phyloP scores from a whole-genome alignment of 1,140 invertebrate species.

The Hormaphis cornu region DNA sequence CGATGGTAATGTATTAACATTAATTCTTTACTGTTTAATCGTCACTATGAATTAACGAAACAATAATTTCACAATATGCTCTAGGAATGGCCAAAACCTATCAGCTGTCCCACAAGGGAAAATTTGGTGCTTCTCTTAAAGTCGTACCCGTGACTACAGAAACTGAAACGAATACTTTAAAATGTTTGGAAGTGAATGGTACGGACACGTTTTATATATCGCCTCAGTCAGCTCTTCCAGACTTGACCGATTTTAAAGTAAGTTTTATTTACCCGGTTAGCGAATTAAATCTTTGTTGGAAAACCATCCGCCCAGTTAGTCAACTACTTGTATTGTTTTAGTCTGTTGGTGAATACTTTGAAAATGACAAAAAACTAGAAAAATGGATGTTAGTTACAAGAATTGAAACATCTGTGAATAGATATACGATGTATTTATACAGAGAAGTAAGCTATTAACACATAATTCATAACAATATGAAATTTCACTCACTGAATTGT shows the following conservation, averaged over 20 bases:
- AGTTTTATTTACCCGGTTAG: conserved; percentile 16
- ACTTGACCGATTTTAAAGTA: conserved; percentile 64
- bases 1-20: conserved; percentile 52
- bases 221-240: conserved; percentile 72
- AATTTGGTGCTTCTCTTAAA: conserved; percentile 69
- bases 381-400: conserved; percentile 62
- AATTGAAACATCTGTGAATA: conserved; percentile 70
- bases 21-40: not conserved
- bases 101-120: conserved; percentile 55
- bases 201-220: conserved; percentile 51
- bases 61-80: not conserved
- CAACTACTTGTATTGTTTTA: conserved; percentile 35
- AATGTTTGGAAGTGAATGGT: conserved; percentile 80
- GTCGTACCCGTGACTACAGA: conserved; percentile 78
- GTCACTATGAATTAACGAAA: not conserved
- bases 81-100: conserved; percentile 77
- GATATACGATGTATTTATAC: conserved; percentile 75
- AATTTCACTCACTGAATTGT: not conserved
- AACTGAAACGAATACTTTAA: conserved; percentile 55
- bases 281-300: too few species aligned
- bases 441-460: conserved; percentile 48
- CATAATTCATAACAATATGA: not conserved
- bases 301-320: too few species aligned
- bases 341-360: conserved; percentile 51
- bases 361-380: conserved; percentile 55